These are phyloP conservation scores for Onthophagus taurus DNA, from an alignment of 1,140 invertebrate genomes.

Conservation along the genomic window DNA sequence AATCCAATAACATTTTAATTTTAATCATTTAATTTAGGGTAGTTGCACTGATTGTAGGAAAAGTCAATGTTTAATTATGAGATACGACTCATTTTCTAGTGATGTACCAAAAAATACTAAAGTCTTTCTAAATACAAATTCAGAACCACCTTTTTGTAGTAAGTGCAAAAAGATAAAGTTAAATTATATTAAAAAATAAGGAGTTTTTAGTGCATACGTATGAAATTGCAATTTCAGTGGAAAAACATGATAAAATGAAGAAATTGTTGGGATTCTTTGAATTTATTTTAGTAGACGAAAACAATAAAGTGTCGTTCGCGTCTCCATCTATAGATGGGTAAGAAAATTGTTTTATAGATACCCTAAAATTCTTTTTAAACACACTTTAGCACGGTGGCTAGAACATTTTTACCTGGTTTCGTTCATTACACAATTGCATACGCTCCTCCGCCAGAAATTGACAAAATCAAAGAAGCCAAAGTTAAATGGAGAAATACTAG, in stretches of 20 bases:
- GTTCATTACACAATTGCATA: conserved; percentile 28
- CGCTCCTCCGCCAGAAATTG: conserved; percentile 22
- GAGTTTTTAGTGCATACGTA: conserved; percentile 24
- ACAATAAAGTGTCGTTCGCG: conserved; percentile 21
- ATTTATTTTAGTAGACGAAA: conserved; percentile 27
- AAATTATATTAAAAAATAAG: background rate
- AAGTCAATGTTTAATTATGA: conserved; percentile 19
- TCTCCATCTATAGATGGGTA: conserved; percentile 13
- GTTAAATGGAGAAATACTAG: conserved; percentile 23
- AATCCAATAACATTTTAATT: background rate
- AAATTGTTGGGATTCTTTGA: conserved; percentile 25
- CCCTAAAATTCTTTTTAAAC: background rate
- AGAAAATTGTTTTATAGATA: background rate
- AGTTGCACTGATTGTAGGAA: conserved; percentile 24
- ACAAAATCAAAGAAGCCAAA: conserved; percentile 24
- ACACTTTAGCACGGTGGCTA: background rate
- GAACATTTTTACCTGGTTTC: conserved; percentile 16
- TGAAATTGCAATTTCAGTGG: conserved; percentile 17
- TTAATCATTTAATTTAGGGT: conserved; percentile 20
- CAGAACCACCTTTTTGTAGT: conserved; percentile 21
- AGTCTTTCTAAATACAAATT: conserved; percentile 22
- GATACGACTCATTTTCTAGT: too few relatives aligned
- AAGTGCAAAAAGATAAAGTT: conserved; percentile 14
- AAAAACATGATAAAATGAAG: conserved; percentile 2
- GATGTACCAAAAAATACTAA: too few relatives aligned